Base-by-base conservation (phyloP, 2,888 invertebrate species). In the Daptonema setosum region DNA sequence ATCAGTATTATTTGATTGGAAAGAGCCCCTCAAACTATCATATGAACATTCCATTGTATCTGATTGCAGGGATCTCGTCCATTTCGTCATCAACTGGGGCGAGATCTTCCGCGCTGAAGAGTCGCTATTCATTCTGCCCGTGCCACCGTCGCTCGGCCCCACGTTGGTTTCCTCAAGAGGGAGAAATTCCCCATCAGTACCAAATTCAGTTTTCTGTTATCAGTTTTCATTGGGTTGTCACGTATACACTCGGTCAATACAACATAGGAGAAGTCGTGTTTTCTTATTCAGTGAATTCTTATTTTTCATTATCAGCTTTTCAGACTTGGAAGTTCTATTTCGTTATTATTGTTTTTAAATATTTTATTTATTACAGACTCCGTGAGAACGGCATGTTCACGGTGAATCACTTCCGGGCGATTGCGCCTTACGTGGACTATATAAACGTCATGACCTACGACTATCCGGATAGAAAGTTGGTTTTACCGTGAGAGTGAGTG, bases 401-500 rank as follows among this genome's bases (percentile, higher is more conserved):
- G 30, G 75, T 79, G 56, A 76, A 81, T 61, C 81, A 87, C 62
- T 85, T 87, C 71, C 80, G 84, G 65, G 78, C 78, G 52, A 77
- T 91, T 54, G 80, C 81, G 60, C 80, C 82, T 3, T 77, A 81
- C 70, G 80, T 91, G 0, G 81, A 82, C 65, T 84, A 81, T 28
- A 87, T 91, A 68, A 88, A 88, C 35, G 76, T 93, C n/a, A 91
- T 91, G 90, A 90, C 90, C 0, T 93, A 93, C 68, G 91, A 93
- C 71, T 91, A 80, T 72, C 58, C 59, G 5, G 29, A 29, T 22
- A 52, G 29, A 5, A 26, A 26, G 52, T 52, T 5, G 29, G 52
- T 52, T 22, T n/a, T n/a, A n/a, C n/a, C n/a, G n/a, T n/a, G n/a
- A n/a, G n/a, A n/a, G n/a, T n/a, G n/a, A 5, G 11, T 47, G 11